phyloP scores from a whole-genome alignment of 2,888 invertebrate genomes.

The Hofmannophila pseudospretella region DNA sequence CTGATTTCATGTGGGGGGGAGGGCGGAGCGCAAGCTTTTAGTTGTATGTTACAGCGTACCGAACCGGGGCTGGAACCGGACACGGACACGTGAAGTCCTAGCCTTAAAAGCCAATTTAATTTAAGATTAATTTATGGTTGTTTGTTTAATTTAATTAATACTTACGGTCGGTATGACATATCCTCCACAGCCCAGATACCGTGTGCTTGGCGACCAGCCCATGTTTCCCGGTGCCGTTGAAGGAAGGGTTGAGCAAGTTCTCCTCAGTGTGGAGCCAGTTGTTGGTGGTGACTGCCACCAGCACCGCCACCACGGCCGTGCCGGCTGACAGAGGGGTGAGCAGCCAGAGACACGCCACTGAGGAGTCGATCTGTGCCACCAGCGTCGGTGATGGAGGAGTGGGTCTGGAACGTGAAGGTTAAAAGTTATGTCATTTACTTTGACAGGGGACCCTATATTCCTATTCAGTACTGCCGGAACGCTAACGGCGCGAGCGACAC shows the following conservation, averaged over 20 bases:
- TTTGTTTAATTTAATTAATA: too few relatives aligned
- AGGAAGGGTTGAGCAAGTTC: constrained; percentile 86
- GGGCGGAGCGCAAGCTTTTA: too few relatives aligned
- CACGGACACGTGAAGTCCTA: too few relatives aligned
- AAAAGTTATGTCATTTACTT: too few relatives aligned
- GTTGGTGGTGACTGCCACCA: constrained; percentile 85
- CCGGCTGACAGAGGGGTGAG: constrained; percentile 82
- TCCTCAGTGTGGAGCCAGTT: constrained; percentile 94
- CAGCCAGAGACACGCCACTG: constrained; percentile 80
- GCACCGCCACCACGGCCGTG: constrained; percentile 83
- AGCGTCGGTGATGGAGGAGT: constrained; percentile 66
- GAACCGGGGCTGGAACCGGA: too few relatives aligned
- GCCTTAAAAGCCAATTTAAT: too few relatives aligned
- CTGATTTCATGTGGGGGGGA: too few relatives aligned
- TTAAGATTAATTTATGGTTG: too few relatives aligned
- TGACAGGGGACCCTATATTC: too few relatives aligned
- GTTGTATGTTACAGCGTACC: too few relatives aligned
- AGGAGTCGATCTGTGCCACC: constrained; percentile 75
- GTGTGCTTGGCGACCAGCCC: constrained; percentile 85
- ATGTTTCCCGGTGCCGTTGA: constrained; percentile 86
- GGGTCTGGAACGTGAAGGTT: constrained; percentile 50
- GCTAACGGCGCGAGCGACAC: too few relatives aligned
- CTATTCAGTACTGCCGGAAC: too few relatives aligned
- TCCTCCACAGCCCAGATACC: constrained; percentile 88
- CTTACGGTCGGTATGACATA: constrained; percentile 89